phyloP scores from a whole-genome alignment of 2,888 invertebrate genomes.

The Tenthredo distinguenda region DNA sequence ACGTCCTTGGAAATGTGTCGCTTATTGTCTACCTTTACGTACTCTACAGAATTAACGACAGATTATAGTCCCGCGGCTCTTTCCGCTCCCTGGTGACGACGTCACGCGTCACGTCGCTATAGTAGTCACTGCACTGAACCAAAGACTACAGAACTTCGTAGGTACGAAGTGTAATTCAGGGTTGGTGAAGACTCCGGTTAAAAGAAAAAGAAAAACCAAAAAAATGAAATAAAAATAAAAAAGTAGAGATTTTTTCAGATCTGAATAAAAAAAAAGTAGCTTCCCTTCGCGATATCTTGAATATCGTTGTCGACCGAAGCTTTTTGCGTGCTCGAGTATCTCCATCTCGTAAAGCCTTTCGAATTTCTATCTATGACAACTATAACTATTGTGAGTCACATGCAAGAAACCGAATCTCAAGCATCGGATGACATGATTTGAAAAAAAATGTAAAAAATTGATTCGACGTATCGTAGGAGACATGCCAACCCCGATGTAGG shows the following conservation, averaged over 20 bases:
- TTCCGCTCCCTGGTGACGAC: conserved; percentile 52
- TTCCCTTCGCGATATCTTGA: neutral
- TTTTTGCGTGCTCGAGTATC: neutral
- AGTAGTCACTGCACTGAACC: conserved; percentile 13
- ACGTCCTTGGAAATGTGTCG: neutral
- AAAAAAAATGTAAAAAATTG: neutral
- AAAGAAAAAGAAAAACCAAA: too few species aligned
- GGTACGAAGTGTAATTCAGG: neutral
- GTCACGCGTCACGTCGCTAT: conserved; percentile 19
- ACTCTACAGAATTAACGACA: neutral
- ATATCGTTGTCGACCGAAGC: neutral
- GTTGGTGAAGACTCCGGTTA: neutral
- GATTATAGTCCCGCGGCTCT: conserved; percentile 40
- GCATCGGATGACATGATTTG: neutral
- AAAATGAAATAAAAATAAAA: neutral
- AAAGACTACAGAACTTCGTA: neutral
- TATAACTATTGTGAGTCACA: neutral
- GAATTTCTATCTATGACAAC: neutral
- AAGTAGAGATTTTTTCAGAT: neutral
- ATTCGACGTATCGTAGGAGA: neutral
- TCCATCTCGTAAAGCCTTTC: neutral
- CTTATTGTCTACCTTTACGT: neutral
- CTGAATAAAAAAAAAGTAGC: neutral
- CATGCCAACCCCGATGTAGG: neutral
- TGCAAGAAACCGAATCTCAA: neutral